Conservation (phyloP, 2,888 invertebrate species). For the Hedya salicella region DNA sequence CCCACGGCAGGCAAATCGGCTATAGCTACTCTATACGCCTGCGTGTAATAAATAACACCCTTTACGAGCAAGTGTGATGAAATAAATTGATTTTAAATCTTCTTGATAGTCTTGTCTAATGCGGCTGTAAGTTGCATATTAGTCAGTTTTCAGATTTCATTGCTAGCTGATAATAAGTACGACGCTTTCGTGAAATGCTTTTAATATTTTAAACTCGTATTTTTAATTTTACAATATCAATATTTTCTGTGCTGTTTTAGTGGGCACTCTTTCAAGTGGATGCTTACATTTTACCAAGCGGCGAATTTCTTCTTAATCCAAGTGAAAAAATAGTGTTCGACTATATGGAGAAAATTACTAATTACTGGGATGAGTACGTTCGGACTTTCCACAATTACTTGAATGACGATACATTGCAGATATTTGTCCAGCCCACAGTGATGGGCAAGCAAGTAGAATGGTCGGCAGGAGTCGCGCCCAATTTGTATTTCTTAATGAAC, state of each 20-base stretch:
- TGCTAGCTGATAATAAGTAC: too few species aligned
- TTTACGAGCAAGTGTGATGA: too few species aligned
- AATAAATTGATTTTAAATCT: too few species aligned
- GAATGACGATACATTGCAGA: conserved; percentile 87
- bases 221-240: too few species aligned
- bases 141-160: too few species aligned
- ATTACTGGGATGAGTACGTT: conserved; percentile 88
- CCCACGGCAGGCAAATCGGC: too few species aligned
- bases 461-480: conserved; percentile 90
- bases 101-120: too few species aligned
- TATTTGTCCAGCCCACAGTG: conserved; percentile 93
- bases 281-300: conserved; percentile 75
- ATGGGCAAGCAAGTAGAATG: conserved; percentile 93
- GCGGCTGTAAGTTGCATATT: too few species aligned
- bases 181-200: too few species aligned
- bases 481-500: conserved; percentile 88
- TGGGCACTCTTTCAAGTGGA: conserved; percentile 87
- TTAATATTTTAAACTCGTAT: too few species aligned
- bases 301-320: conserved; percentile 84
- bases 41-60: too few species aligned
- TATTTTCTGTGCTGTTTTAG: conserved; percentile 69
- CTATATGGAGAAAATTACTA: conserved; percentile 86
- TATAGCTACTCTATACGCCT: too few species aligned
- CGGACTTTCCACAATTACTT: conserved; percentile 89
- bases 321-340: conserved; percentile 84